These are phyloP conservation scores for Forbesichthys papilliferus DNA, from an alignment of 2,113 vertebrate genomes.

Conservation along the genomic window DNA sequence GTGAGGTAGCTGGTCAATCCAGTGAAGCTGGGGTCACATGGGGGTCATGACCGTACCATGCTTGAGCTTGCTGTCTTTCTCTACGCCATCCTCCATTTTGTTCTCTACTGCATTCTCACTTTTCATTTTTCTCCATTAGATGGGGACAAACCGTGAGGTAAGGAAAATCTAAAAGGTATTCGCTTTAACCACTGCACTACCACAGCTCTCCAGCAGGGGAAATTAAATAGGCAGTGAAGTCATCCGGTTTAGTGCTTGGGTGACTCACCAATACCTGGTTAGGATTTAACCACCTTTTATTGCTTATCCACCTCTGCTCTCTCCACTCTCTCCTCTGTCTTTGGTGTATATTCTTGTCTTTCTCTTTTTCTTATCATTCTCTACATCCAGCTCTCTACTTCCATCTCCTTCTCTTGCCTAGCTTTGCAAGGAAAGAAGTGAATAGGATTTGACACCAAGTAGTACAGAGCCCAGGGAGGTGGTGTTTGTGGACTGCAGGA, in stretches of 20 bases:
- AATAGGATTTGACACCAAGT: background rate
- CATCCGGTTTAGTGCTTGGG: too few relatives aligned
- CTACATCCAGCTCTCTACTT: background rate
- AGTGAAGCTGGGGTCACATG: slow-evolving; percentile 13
- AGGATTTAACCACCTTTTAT: too few relatives aligned
- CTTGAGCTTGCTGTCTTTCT: background rate
- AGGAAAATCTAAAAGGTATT: too few relatives aligned
- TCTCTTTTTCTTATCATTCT: background rate
- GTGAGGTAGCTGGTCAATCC: slow-evolving; percentile 4
- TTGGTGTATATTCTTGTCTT: background rate
- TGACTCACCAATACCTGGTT: too few relatives aligned
- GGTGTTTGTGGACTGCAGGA: slow-evolving; percentile 2
- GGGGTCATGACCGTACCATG: slow-evolving; percentile 10
- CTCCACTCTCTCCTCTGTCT: too few relatives aligned
- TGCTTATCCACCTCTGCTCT: too few relatives aligned
- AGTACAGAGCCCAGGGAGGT: background rate
- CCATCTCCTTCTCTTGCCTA: background rate
- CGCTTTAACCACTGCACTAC: too few relatives aligned
- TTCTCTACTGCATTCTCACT: background rate
- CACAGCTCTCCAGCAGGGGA: too few relatives aligned
- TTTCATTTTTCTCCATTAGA: background rate
- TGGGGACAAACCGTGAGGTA: too few relatives aligned
- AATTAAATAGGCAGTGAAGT: too few relatives aligned
- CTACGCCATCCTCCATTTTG: background rate
- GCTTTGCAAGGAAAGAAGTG: background rate